Conservation (phyloP, 2,888 invertebrate genomes). For the Cinara cedri region DNA sequence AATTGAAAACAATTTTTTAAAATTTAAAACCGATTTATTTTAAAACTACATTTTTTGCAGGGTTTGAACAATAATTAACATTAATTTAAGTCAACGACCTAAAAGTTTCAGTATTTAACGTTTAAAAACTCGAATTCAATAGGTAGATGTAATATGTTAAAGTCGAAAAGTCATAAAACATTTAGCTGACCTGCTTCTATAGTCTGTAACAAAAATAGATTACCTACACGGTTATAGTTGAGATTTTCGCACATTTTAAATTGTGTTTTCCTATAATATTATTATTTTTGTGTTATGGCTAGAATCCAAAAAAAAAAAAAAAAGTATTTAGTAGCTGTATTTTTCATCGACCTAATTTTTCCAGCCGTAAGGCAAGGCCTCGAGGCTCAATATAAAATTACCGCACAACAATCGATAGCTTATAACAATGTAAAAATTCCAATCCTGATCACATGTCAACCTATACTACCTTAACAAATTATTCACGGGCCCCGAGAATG, state of each 20-base stretch:
- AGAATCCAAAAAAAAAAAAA: constrained; percentile 28
- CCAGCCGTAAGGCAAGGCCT: not conserved
- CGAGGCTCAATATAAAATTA: constrained; percentile 9
- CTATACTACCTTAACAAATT: not conserved
- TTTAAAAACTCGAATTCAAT: constrained; percentile 4
- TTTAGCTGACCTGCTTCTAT: constrained; percentile 28
- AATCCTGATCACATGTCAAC: not conserved
- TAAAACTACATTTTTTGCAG: no score
- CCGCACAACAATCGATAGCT: not conserved
- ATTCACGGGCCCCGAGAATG: not conserved
- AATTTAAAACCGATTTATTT: no score
- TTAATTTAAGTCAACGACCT: constrained; percentile 9
- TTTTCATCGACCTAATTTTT: constrained; percentile 48
- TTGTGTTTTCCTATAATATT: constrained; percentile 15
- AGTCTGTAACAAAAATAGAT: constrained; percentile 27
- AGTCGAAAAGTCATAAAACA: constrained; percentile 39
- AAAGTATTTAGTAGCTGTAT: constrained; percentile 4
- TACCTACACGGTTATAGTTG: constrained; percentile 16
- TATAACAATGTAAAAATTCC: not conserved
- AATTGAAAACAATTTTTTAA: not conserved
- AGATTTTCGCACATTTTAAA: constrained; percentile 31
- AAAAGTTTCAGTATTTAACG: not conserved
- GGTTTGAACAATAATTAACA: not conserved
- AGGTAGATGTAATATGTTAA: not conserved
- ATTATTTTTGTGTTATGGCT: constrained; percentile 34